These are phyloP conservation scores for Burhinus bistriatus DNA, from an alignment of 2,113 vertebrate genomes.

Conservation along the genomic window DNA sequence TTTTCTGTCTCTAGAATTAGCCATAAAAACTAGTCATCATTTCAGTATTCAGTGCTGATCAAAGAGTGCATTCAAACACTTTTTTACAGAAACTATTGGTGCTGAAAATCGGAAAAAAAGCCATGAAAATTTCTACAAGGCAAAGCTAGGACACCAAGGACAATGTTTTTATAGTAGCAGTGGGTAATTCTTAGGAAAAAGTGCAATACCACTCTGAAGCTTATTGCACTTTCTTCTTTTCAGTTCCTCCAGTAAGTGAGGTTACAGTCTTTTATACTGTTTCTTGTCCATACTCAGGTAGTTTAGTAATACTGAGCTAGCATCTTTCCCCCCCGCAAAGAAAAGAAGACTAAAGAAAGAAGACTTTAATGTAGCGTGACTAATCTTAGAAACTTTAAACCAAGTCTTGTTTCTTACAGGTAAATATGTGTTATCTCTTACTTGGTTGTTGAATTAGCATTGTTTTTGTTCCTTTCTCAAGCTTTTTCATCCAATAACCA, in stretches of 20 bases:
- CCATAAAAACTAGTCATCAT: neutral
- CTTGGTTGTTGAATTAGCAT: neutral
- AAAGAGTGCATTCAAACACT: neutral
- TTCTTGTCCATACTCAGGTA: neutral
- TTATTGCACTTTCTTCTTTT: neutral
- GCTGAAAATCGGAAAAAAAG: neutral
- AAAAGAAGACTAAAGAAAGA: neutral
- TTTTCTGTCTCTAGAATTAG: neutral
- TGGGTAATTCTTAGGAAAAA: neutral
- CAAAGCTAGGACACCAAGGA: neutral
- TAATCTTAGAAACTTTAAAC: neutral
- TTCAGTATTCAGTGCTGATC: neutral
- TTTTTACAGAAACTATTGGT: neutral
- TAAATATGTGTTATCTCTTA: neutral
- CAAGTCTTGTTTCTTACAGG: neutral
- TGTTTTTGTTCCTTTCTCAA: neutral
- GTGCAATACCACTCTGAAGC: neutral
- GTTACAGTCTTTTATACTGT: neutral
- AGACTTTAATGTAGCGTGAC: neutral
- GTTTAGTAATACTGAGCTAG: neutral
- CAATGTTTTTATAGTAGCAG: neutral
- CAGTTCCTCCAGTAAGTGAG: neutral
- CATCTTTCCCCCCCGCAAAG: rapidly evolving
- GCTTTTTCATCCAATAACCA: neutral
- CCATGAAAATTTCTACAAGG: neutral